phyloP scores from a whole-genome alignment of 2,888 invertebrate species.

The Macaria liturata region DNA sequence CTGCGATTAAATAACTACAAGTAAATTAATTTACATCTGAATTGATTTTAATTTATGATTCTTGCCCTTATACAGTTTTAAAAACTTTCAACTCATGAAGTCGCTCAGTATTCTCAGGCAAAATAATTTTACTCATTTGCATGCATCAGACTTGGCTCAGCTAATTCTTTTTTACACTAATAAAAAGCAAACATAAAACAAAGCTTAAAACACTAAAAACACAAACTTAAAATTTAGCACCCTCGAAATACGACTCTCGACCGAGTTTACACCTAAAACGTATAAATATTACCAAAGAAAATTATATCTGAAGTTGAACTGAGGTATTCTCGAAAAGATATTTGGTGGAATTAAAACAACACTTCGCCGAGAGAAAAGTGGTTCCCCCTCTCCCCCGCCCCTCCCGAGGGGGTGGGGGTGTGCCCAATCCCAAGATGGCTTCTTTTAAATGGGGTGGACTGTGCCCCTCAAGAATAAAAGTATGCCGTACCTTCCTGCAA shows the following conservation, averaged over 20 bases:
- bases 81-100: too few species aligned
- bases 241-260: conserved; percentile 16
- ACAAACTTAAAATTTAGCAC: conserved; percentile 7
- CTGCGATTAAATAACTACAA: too few species aligned
- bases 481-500: conserved; percentile 73
- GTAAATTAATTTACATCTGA: too few species aligned
- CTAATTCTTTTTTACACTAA: too few species aligned
- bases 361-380: conserved; percentile 78
- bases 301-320: conserved; percentile 77
- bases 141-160: too few species aligned
- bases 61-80: too few species aligned
- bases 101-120: too few species aligned
- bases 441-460: conserved; percentile 82
- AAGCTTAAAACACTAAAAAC: background rate
- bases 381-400: conserved; percentile 58
- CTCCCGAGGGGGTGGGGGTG: conserved; percentile 40
- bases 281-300: conserved; percentile 75
- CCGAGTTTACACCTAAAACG: conserved; percentile 67
- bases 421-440: conserved; percentile 79
- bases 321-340: conserved; percentile 82
- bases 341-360: conserved; percentile 83
- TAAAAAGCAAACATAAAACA: too few species aligned
- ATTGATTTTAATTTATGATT: too few species aligned
- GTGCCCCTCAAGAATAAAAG: conserved; percentile 81
- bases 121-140: too few species aligned